Evolutionary conservation across 2,113 vertebrate species (phyloP).

Genomic region (Semnornis frantzii): DNA sequence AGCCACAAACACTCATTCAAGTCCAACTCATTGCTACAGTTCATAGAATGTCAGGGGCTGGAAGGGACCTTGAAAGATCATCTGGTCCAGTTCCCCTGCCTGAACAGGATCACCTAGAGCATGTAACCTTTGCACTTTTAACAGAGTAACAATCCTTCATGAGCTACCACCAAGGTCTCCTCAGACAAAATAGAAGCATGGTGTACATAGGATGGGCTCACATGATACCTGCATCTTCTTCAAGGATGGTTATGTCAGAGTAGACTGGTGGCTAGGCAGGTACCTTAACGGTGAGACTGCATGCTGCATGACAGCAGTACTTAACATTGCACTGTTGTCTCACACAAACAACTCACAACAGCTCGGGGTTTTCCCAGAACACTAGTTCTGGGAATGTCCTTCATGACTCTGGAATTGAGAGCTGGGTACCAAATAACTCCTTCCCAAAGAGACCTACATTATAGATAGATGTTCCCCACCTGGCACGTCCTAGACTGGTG

Average conservation of each 20-base stretch:
- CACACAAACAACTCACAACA: neutral
- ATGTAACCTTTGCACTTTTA: fast-evolving
- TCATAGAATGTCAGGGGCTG: neutral
- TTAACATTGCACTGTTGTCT: neutral
- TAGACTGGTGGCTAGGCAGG: neutral
- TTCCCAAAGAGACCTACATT: neutral
- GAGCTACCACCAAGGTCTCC: neutral
- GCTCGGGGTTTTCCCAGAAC: neutral
- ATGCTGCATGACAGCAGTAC: fast-evolving
- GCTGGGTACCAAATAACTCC: neutral
- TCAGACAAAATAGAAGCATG: neutral
- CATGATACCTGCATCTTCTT: neutral
- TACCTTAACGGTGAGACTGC: neutral
- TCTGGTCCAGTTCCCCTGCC: too few species aligned
- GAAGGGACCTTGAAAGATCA: too few species aligned
- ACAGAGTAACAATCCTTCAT: neutral
- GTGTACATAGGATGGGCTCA: neutral
- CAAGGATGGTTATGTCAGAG: neutral
- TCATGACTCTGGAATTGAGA: neutral
- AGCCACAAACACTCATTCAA: neutral
- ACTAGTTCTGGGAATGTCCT: neutral
- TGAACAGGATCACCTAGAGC: too few species aligned
- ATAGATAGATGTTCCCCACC: neutral
- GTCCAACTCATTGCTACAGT: neutral
- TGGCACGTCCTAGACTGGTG: neutral